phyloP scores from a whole-genome alignment of 2,797 vertebrate species.

The Erpetoichthys calabaricus region DNA sequence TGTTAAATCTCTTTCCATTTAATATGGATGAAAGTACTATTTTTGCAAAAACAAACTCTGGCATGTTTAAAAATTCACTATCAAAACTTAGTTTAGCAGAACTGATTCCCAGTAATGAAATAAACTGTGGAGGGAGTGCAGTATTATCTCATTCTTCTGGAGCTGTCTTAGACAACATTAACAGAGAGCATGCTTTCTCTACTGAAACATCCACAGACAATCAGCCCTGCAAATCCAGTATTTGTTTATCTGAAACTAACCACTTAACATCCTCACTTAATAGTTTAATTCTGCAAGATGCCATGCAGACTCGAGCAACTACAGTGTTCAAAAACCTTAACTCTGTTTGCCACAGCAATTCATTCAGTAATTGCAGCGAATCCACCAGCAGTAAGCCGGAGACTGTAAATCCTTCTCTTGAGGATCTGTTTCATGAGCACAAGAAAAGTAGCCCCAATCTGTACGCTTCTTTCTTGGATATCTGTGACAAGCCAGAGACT shows the following conservation, averaged over 20 bases:
- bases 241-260: conserved; percentile 15
- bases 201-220: too few relatives aligned
- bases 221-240: too few relatives aligned
- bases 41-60: too few relatives aligned
- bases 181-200: too few relatives aligned
- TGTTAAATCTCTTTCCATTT: not conserved
- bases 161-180: too few relatives aligned
- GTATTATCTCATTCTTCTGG: conserved; percentile 9
- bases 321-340: conserved; percentile 40
- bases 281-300: conserved; percentile 29
- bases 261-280: conserved; percentile 41
- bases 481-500: conserved; percentile 28
- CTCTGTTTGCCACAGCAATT: conserved; percentile 36
- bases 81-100: conserved; percentile 34
- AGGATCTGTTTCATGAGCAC: conserved; percentile 72
- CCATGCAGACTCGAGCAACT: conserved; percentile 26
- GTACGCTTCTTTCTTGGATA: conserved; percentile 31
- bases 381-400: conserved; percentile 24
- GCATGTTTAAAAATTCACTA: too few relatives aligned
- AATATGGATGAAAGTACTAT: too few relatives aligned
- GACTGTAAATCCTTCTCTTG: conserved; percentile 57
- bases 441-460: conserved; percentile 41
- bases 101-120: conserved; percentile 38
- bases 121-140: conserved; percentile 20
- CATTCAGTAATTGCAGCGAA: conserved; percentile 24